Percentiles rank a stretch among this genome's conserved stretches.
Conservation (phyloP, 2,113 vertebrate genomes). For the Ondatra zibethicus region DNA sequence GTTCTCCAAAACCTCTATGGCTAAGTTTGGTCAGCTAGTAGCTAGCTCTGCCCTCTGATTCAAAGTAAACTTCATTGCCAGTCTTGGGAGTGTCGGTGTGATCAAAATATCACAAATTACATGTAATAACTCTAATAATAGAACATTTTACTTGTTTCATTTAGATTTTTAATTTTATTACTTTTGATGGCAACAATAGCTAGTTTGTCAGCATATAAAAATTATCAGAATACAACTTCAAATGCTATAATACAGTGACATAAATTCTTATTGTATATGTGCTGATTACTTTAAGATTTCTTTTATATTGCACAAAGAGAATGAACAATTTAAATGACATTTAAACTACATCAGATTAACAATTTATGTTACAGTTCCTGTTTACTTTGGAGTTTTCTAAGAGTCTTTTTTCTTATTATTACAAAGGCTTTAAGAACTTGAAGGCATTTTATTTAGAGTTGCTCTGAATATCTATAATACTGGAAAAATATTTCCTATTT, state of each 20-base stretch:
- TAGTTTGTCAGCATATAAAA: constrained; percentile 10
- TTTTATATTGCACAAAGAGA: background rate
- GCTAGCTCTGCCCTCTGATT: background rate
- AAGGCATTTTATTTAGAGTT: background rate
- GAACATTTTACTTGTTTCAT: background rate
- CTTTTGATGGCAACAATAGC: background rate
- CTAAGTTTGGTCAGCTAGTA: background rate
- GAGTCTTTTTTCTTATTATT: background rate
- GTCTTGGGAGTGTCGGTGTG: background rate
- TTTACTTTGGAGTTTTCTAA: background rate
- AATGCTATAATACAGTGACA: background rate
- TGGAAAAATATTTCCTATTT: background rate
- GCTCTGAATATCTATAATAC: constrained; percentile 46
- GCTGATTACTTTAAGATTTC: background rate
- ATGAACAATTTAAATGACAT: background rate
- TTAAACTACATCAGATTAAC: constrained; percentile 22
- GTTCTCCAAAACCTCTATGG: background rate
- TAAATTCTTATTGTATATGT: background rate
- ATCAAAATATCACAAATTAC: background rate
- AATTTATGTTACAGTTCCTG: background rate
- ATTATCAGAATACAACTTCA: constrained; percentile 15
- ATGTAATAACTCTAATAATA: constrained; percentile 43
- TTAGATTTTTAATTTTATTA: constrained; percentile 47
- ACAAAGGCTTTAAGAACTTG: background rate
- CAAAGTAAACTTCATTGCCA: background rate